Evolutionary conservation across 2,113 vertebrate species (phyloP).

Genomic region (Albula glossodonta): DNA sequence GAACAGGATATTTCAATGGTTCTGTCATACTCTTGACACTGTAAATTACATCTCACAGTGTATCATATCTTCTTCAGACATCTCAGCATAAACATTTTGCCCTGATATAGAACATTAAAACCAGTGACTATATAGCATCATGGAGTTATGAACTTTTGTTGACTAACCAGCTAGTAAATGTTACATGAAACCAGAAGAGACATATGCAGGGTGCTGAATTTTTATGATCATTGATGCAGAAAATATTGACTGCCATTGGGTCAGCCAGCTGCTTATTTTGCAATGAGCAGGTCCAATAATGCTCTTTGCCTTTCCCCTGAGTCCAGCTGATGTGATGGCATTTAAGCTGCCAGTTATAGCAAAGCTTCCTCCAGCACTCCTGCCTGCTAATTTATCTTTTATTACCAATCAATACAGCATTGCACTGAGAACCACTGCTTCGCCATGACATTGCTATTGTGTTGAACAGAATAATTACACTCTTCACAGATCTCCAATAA

Average conservation of each 20-base stretch:
- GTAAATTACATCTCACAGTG: neutral
- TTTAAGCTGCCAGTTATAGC: neutral
- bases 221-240: too few relatives aligned
- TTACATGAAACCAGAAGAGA: too few relatives aligned
- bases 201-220: too few relatives aligned
- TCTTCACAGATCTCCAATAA: neutral
- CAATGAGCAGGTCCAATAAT: neutral
- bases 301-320: neutral
- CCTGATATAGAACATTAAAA: neutral
- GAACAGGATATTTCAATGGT: neutral
- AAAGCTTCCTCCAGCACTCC: neutral
- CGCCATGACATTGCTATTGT: neutral
- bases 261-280: neutral
- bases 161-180: too few relatives aligned
- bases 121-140: too few relatives aligned
- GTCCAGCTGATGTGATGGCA: neutral
- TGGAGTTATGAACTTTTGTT: too few relatives aligned
- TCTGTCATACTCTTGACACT: neutral
- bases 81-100: neutral
- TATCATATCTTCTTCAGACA: neutral
- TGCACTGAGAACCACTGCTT: neutral
- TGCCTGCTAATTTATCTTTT: slow-evolving; percentile 22
- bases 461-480: slow-evolving; percentile 10
- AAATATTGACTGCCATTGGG: neutral
- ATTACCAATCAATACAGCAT: slow-evolving; percentile 9